phyloP scores from a whole-genome alignment of 2,888 invertebrate genomes.

The Dryococelus australis region DNA sequence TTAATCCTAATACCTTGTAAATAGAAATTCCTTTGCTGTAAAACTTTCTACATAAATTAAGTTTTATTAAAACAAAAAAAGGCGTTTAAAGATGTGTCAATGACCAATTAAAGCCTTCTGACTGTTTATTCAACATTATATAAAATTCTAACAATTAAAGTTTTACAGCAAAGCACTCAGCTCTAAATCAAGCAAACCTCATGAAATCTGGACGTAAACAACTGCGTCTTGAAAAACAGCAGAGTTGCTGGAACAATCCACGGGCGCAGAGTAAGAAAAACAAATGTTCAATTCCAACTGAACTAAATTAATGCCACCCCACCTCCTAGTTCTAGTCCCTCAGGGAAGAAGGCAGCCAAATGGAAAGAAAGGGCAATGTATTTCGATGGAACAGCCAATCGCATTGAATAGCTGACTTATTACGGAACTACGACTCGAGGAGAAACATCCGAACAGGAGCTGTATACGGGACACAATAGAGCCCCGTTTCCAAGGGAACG shows the following conservation, averaged over 20 bases:
- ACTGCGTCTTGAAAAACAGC: neutral
- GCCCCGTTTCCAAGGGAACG: neutral
- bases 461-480: neutral
- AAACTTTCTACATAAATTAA: too few relatives aligned
- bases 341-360: neutral
- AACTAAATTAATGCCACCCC: neutral
- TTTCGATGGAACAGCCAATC: neutral
- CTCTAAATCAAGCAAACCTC: neutral
- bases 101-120: too few relatives aligned
- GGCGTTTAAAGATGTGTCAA: too few relatives aligned
- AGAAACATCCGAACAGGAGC: neutral
- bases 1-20: too few relatives aligned
- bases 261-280: neutral
- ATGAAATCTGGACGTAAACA: neutral
- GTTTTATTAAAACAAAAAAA: too few relatives aligned
- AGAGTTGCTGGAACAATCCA: neutral
- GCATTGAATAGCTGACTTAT: constrained; percentile 1
- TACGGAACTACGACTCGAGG: neutral
- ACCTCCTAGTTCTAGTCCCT: neutral
- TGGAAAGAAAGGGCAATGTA: neutral
- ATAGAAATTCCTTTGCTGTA: too few relatives aligned
- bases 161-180: neutral
- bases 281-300: neutral
- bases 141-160: too few relatives aligned
- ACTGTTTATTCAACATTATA: too few relatives aligned